A percentile compares a stretch with the other conserved stretches of the same genome.
These are phyloP conservation scores for Temnothorax nylanderi DNA, from an alignment of 1,140 invertebrate genomes.

Conservation along the genomic window DNA sequence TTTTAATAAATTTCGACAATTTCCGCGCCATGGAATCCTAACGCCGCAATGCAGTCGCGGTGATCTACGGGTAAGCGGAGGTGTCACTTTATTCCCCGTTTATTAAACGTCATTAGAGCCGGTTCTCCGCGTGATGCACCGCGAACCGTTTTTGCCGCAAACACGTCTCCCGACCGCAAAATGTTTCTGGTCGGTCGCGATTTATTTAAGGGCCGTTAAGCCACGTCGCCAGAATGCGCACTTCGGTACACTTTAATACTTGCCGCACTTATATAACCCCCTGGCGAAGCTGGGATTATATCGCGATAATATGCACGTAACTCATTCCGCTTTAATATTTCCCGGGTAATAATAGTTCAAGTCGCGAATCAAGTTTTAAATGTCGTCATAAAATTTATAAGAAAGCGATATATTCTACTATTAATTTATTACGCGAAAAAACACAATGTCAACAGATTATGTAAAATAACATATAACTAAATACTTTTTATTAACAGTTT, in stretches of 20 bases:
- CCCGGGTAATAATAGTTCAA: no score
- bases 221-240: background rate
- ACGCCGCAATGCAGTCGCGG: background rate
- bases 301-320: slow-evolving; percentile 33
- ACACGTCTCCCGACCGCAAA: slow-evolving; percentile 24
- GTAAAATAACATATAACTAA: background rate
- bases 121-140: background rate
- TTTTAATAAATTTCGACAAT: slow-evolving; percentile 58
- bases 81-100: slow-evolving; percentile 34
- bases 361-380: background rate
- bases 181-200: slow-evolving; percentile 31
- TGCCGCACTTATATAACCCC: background rate
- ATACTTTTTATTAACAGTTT: background rate
- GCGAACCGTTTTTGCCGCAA: slow-evolving; percentile 17
- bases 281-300: slow-evolving; percentile 6
- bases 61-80: slow-evolving; percentile 40
- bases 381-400: background rate
- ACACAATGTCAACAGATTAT: background rate
- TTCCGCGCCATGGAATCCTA: slow-evolving; percentile 27
- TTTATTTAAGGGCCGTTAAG: slow-evolving; percentile 30
- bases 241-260: slow-evolving; percentile 25
- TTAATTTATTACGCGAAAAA: background rate
- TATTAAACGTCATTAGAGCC: slow-evolving; percentile 46
- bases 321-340: slow-evolving; percentile 35
- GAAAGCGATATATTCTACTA: background rate